These are phyloP conservation scores for Gobius niger DNA, from an alignment of 2,113 vertebrate species.

Conservation along the genomic window DNA sequence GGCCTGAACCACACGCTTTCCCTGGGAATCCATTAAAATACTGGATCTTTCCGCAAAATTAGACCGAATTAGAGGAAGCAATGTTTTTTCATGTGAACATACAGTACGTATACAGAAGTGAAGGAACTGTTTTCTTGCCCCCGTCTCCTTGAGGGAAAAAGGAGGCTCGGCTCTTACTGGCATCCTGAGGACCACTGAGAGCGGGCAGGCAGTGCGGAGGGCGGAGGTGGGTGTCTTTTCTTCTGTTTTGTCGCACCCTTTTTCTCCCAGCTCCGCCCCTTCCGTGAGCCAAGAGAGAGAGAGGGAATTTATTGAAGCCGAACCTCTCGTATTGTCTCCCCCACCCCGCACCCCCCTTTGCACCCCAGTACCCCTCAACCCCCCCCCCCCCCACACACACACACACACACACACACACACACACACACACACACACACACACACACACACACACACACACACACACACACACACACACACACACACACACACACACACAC, in stretches of 20 bases:
- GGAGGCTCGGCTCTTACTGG: constrained; percentile 48
- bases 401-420: not conserved
- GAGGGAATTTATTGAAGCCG: constrained; percentile 56
- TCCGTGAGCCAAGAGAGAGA: constrained; percentile 53
- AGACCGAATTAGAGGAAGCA: not conserved
- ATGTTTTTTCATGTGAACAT: not conserved
- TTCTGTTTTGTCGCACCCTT: constrained; percentile 8
- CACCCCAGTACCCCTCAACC: constrained; percentile 22
- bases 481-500: not conserved
- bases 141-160: constrained; percentile 44
- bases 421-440: not conserved
- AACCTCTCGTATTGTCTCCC: constrained; percentile 64
- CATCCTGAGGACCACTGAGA: constrained; percentile 50
- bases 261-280: constrained; percentile 49
- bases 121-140: constrained; percentile 21
- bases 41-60: too few relatives aligned
- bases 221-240: constrained; percentile 25
- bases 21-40: too few relatives aligned
- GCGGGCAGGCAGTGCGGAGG: constrained; percentile 17
- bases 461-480: not conserved
- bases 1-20: too few relatives aligned
- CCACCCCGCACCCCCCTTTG: constrained; percentile 27
- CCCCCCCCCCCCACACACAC: constrained; percentile 26
- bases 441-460: not conserved
- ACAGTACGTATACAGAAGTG: not conserved